These are phyloP conservation scores for Paramormyrops kingsleyae DNA, from an alignment of 2,113 vertebrate species.

Conservation along the genomic window DNA sequence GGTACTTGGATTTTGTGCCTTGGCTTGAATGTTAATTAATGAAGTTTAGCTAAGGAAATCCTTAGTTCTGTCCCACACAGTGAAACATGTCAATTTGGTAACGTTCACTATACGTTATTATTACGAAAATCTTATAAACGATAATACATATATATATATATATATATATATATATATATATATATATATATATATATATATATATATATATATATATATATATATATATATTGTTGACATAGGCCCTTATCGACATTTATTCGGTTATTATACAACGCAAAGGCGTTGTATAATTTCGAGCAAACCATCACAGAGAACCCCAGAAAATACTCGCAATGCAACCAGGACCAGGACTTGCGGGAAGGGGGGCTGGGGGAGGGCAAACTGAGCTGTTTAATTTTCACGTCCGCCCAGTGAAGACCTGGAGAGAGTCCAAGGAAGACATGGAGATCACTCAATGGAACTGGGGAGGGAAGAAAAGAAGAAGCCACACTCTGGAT, in stretches of 20 bases:
- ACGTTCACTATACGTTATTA: background rate
- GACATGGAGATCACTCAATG: background rate
- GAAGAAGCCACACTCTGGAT: background rate
- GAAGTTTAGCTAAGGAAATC: background rate
- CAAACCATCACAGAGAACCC: background rate
- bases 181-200: too few species aligned
- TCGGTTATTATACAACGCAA: too few species aligned
- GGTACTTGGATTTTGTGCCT: background rate
- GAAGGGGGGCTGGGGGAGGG: background rate
- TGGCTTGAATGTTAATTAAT: background rate
- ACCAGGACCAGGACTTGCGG: background rate
- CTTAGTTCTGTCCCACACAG: background rate
- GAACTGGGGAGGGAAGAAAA: background rate
- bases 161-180: too few species aligned
- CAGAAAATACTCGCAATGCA: background rate
- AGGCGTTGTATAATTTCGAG: background rate
- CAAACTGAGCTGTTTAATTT: constrained; percentile 7
- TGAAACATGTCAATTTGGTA: background rate
- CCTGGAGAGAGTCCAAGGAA: background rate
- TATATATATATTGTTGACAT: too few species aligned
- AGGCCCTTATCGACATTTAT: too few species aligned
- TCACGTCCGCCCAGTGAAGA: constrained; percentile 1
- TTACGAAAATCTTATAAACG: background rate
- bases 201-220: too few species aligned
- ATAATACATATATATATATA: background rate